Percentiles rank a stretch among this genome's conserved stretches.
Conservation (phyloP, 2,113 vertebrate species). For the Hyperopisus bebe region DNA sequence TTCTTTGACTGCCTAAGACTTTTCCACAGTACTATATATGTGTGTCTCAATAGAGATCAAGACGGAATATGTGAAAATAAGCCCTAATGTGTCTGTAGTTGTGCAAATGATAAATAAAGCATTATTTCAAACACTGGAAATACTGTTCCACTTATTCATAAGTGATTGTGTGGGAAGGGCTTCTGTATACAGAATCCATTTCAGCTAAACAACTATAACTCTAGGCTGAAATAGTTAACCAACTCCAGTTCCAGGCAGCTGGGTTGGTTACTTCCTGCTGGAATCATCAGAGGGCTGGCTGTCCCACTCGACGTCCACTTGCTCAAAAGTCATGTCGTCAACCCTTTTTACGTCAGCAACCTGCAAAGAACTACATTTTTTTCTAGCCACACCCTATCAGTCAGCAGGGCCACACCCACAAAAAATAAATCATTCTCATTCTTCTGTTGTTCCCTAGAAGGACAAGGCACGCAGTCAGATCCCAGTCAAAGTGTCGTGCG, state of each 20-base stretch:
- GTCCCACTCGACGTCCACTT: not conserved
- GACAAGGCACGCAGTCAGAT: not conserved
- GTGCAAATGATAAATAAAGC: not conserved
- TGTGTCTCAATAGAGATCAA: not conserved
- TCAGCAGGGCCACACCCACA: not conserved
- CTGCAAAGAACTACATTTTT: not conserved
- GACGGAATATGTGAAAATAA: not conserved
- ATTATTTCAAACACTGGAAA: not conserved
- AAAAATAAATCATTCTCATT: not conserved
- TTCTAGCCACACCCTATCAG: not conserved
- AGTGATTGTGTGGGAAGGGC: not conserved
- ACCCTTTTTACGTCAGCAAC: not conserved
- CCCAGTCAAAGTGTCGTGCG: not conserved
- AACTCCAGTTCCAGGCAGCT: not conserved
- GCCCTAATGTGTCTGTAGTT: not conserved
- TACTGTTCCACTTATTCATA: not conserved
- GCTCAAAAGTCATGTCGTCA: not conserved
- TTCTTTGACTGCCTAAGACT: not conserved
- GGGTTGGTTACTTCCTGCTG: not conserved
- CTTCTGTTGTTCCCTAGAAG: not conserved
- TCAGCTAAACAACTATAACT: not conserved
- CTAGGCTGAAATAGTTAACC: conserved; percentile 5
- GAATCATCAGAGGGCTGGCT: not conserved
- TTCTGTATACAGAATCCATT: not conserved
- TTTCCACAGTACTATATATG: not conserved